Evolutionary conservation across 2,888 invertebrate species (phyloP).

Genomic region (Hydropsyche betteni): DNA sequence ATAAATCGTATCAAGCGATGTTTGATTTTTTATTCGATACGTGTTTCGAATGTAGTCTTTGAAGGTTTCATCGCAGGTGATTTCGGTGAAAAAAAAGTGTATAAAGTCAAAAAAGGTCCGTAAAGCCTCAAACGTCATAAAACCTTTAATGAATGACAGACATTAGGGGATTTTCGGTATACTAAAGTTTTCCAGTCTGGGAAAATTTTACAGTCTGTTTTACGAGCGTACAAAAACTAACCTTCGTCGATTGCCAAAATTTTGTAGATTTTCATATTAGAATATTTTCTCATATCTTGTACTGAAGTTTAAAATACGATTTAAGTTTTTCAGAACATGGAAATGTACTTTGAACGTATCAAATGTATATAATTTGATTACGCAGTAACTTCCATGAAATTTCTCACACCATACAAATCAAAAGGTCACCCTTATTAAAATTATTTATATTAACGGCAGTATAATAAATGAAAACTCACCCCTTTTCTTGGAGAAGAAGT

Average conservation of each 20-base stretch:
- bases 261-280: too few species aligned
- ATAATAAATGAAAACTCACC: constrained; percentile 30
- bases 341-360: too few species aligned
- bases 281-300: too few species aligned
- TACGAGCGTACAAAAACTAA: constrained; percentile 1
- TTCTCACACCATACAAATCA: background rate
- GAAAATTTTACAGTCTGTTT: constrained; percentile 11
- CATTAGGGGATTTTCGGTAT: constrained; percentile 16
- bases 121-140: constrained; percentile 5
- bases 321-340: too few species aligned
- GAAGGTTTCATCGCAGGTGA: too few species aligned
- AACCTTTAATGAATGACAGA: constrained; percentile 10
- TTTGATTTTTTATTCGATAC: too few species aligned
- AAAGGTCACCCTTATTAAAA: background rate
- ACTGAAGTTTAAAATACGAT: too few species aligned
- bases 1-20: too few species aligned
- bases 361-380: too few species aligned
- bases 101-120: constrained; percentile 1
- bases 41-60: too few species aligned
- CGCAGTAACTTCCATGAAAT: background rate
- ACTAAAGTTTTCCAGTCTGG: background rate
- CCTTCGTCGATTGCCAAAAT: background rate
- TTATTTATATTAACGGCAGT: too few species aligned
- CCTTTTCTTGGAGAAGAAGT: constrained; percentile 40
- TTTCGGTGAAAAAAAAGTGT: too few species aligned